Evolutionary conservation across 2,888 invertebrate genomes (phyloP).

Genomic region (Stenolophus ochropezus): DNA sequence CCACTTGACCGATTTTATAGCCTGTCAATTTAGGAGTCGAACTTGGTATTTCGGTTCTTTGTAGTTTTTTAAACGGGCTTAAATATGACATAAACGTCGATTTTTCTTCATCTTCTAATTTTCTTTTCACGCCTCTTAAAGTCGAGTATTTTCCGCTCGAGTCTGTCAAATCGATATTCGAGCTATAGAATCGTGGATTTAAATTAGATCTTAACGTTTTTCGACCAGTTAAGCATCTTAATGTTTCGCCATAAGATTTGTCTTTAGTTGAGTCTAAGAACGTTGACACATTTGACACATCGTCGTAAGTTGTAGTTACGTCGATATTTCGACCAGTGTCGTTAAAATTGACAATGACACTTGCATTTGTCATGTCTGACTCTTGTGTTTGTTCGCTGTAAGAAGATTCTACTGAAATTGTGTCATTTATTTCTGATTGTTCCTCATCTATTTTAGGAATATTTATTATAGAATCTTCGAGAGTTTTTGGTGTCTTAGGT

Average conservation of each 20-base stretch:
- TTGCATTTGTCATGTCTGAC: conserved; percentile 56
- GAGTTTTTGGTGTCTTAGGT: conserved; percentile 70
- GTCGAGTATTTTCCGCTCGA: conserved; percentile 6
- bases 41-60: conserved; percentile 63
- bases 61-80: conserved; percentile 68
- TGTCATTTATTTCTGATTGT: conserved; percentile 2
- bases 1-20: conserved; percentile 66
- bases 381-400: conserved; percentile 42
- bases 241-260: conserved; percentile 66
- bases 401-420: neutral
- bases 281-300: conserved; percentile 63
- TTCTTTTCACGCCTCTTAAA: conserved; percentile 67
- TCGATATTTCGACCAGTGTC: conserved; percentile 68
- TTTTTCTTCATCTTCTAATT: conserved; percentile 64
- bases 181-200: conserved; percentile 64
- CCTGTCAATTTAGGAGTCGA: conserved; percentile 69
- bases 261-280: conserved; percentile 66
- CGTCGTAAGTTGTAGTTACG: conserved; percentile 63
- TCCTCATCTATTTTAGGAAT: conserved; percentile 4
- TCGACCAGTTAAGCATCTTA: conserved; percentile 64
- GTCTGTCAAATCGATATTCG: conserved; percentile 58
- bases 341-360: conserved; percentile 62
- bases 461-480: conserved; percentile 54
- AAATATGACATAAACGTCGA: conserved; percentile 64
- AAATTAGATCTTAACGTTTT: conserved; percentile 62